Percentiles rank a stretch among this genome's conserved stretches.
Evolutionary conservation across 1,140 invertebrate species (phyloP).

Genomic region (Augochlora pura): DNA sequence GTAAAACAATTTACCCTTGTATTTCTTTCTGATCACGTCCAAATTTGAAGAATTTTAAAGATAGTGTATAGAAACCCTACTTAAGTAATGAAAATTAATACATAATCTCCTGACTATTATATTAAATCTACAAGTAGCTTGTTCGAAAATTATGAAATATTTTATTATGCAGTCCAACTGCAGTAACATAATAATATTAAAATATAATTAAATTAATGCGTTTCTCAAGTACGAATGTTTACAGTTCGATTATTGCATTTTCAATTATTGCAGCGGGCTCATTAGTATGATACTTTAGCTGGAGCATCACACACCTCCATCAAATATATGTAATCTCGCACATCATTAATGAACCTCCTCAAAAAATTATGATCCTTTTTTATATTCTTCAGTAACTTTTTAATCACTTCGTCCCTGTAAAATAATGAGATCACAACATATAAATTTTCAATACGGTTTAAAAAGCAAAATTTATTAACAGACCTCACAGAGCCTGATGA

Average conservation of each 20-base stretch:
- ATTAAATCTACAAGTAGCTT: background rate
- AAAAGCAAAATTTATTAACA: constrained; percentile 32
- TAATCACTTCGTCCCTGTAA: constrained; percentile 65
- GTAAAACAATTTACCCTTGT: background rate
- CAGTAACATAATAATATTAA: background rate
- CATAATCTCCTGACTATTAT: too few relatives aligned
- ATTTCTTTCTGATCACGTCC: too few relatives aligned
- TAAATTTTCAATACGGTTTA: background rate
- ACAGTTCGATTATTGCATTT: background rate
- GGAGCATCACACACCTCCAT: constrained; percentile 54
- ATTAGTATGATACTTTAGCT: constrained; percentile 3
- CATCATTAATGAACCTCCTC: constrained; percentile 64
- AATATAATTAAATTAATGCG: background rate
- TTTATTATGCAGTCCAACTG: background rate
- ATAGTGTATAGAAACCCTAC: too few relatives aligned
- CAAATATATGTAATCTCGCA: constrained; percentile 67
- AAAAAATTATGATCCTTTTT: constrained; percentile 68
- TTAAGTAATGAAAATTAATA: too few relatives aligned
- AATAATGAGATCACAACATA: constrained; percentile 5
- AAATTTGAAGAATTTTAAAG: too few relatives aligned
- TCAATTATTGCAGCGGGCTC: background rate
- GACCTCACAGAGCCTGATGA: constrained; percentile 64
- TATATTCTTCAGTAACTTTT: constrained; percentile 65
- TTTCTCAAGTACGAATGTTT: background rate
- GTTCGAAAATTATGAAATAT: constrained; percentile 12